Conservation (phyloP, 2,113 vertebrate species). For the Petrocephalus zakoni region DNA sequence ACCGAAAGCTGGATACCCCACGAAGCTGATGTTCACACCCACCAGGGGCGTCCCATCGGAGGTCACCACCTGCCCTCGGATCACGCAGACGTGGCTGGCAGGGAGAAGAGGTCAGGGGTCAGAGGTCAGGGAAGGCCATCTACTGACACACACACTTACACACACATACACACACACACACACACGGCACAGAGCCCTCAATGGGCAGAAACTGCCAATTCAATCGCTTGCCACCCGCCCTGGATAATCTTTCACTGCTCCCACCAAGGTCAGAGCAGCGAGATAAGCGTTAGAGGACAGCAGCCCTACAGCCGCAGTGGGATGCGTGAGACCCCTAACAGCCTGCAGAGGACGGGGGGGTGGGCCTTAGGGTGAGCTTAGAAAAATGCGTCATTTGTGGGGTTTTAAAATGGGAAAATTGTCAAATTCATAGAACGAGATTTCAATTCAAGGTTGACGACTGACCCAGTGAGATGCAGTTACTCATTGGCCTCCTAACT, state of each 20-base stretch:
- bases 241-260: not conserved
- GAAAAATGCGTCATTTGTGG: not conserved
- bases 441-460: not conserved
- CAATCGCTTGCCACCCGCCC: not conserved
- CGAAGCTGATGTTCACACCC: constrained; percentile 97
- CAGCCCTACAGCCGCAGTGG: not conserved
- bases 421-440: not conserved
- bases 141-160: not conserved
- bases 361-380: not conserved
- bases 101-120: constrained; percentile 13
- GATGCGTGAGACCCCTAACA: not conserved
- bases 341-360: not conserved
- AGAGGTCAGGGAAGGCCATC: constrained; percentile 50
- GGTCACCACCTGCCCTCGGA: constrained; percentile 93
- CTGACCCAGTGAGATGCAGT: not conserved
- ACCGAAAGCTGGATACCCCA: constrained; percentile 81
- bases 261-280: not conserved
- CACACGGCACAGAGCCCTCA: constrained; percentile 17
- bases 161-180: not conserved
- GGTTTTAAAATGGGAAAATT: not conserved
- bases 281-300: not conserved
- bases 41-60: constrained; percentile 92
- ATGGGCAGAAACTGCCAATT: constrained; percentile 26
- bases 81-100: constrained; percentile 86
- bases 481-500: not conserved